phyloP scores from a whole-genome alignment of 2,888 invertebrate species.

The Apantesis nais region DNA sequence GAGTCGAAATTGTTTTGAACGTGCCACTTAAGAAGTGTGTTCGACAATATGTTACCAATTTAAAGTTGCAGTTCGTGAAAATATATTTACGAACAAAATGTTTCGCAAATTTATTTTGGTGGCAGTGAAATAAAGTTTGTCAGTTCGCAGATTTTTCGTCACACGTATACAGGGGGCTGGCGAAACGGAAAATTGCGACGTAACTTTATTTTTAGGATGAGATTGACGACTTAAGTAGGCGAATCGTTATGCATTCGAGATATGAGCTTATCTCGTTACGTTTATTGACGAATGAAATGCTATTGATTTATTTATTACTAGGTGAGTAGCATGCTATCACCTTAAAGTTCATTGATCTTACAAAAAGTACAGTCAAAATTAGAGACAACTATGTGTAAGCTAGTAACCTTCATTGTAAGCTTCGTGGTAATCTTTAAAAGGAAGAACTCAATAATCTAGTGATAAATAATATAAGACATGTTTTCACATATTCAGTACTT shows the following conservation, averaged over 20 bases:
- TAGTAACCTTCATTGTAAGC: not conserved
- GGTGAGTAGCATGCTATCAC: not conserved
- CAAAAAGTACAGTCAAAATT: not conserved
- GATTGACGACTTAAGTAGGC: slow-evolving; percentile 78
- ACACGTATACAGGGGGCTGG: slow-evolving; percentile 72
- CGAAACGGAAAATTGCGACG: slow-evolving; percentile 81
- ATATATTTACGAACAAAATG: slow-evolving; percentile 16
- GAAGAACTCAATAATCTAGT: not conserved
- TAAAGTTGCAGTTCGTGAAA: slow-evolving; percentile 34
- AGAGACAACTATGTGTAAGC: not conserved
- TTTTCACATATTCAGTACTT: not conserved
- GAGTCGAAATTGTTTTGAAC: slow-evolving; percentile 34
- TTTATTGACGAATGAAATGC: slow-evolving; percentile 49
- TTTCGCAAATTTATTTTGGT: slow-evolving; percentile 23
- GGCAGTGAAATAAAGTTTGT: slow-evolving; percentile 37
- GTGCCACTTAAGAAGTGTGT: slow-evolving; percentile 31
- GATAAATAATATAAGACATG: not conserved
- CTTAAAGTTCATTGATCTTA: not conserved
- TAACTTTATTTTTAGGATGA: slow-evolving; percentile 81
- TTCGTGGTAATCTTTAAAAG: not conserved
- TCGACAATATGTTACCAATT: slow-evolving; percentile 56
- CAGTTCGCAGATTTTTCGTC: slow-evolving; percentile 63
- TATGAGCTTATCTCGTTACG: slow-evolving; percentile 64
- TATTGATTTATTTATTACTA: slow-evolving; percentile 11
- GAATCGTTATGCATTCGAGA: slow-evolving; percentile 62